phyloP scores from a whole-genome alignment of 2,888 invertebrate species.

The Yponomeuta evonymella region DNA sequence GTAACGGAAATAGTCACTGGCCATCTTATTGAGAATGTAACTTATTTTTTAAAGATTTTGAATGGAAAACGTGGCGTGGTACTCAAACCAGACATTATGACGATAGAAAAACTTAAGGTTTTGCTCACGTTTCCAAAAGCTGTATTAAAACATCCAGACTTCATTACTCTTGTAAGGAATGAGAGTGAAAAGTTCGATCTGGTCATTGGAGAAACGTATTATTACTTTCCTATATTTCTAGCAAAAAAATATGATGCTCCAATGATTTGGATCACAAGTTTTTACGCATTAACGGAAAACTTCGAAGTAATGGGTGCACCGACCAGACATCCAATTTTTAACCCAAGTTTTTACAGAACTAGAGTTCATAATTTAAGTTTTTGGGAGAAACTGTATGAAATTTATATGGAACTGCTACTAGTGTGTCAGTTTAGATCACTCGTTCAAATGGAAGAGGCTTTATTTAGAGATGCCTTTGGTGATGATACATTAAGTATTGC shows the following conservation, averaged over 20 bases:
- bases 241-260: constrained; percentile 8
- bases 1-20: no score
- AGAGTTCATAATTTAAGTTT: constrained; percentile 2
- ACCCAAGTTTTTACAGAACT: constrained; percentile 3
- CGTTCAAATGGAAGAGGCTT: background rate
- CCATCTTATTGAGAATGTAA: no score
- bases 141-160: no score
- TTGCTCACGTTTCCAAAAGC: no score
- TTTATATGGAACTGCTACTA: background rate
- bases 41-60: no score
- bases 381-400: constrained; percentile 3
- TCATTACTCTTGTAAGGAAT: no score
- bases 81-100: no score
- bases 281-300: background rate
- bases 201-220: no score
- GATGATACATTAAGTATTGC: background rate
- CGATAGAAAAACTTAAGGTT: no score
- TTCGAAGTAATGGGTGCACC: background rate
- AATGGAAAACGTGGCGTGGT: no score
- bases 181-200: no score
- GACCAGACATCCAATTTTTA: background rate
- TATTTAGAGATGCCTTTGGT: background rate
- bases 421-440: background rate
- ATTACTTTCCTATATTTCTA: background rate
- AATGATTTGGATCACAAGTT: constrained; percentile 3